A percentile compares a stretch with the other conserved stretches of the same genome.
Conservation (phyloP, 23 tunicate genomes). For the Trididemnum nubilum region DNA sequence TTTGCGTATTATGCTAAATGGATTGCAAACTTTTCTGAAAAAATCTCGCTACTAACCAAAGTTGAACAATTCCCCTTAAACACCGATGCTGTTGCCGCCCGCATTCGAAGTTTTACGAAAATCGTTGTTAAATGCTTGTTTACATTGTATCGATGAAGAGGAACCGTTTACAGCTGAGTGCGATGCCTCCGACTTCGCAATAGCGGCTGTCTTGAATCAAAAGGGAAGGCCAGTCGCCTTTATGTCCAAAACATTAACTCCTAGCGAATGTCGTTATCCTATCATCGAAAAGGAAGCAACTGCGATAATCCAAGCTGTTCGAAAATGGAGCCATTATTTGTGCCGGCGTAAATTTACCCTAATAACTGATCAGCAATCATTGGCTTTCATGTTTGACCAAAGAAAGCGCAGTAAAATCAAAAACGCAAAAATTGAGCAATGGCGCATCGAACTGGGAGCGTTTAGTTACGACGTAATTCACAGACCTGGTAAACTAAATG, state of each 20-base stretch:
- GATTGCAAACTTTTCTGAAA: slow-evolving; percentile 28
- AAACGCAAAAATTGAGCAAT: slow-evolving; percentile 23
- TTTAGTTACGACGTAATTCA: slow-evolving; percentile 1
- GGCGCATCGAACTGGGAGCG: slow-evolving; percentile 13
- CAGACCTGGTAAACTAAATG: not conserved
- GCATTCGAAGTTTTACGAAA: slow-evolving; percentile 1
- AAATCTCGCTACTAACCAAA: slow-evolving; percentile 10
- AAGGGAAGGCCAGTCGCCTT: slow-evolving; percentile 22
- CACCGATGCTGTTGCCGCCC: slow-evolving; percentile 1
- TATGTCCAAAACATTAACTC: not conserved
- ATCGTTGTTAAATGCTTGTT: not conserved
- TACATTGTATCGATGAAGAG: not conserved
- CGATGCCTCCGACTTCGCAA: not conserved
- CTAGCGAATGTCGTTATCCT: slow-evolving; percentile 8
- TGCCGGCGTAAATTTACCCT: not conserved
- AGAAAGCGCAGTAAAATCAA: not conserved
- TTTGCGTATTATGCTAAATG: slow-evolving; percentile 37
- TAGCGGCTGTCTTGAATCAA: slow-evolving; percentile 21
- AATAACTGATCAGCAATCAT: not conserved
- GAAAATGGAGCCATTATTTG: slow-evolving; percentile 19
- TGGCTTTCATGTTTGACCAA: slow-evolving; percentile 29
- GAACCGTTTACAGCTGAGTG: slow-evolving; percentile 9
- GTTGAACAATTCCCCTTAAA: not conserved
- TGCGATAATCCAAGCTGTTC: slow-evolving; percentile 31
- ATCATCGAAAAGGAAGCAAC: slow-evolving; percentile 17